These are phyloP conservation scores for Drosophila melanosoma DNA, from an alignment of 2,888 invertebrate species.

Conservation along the genomic window DNA sequence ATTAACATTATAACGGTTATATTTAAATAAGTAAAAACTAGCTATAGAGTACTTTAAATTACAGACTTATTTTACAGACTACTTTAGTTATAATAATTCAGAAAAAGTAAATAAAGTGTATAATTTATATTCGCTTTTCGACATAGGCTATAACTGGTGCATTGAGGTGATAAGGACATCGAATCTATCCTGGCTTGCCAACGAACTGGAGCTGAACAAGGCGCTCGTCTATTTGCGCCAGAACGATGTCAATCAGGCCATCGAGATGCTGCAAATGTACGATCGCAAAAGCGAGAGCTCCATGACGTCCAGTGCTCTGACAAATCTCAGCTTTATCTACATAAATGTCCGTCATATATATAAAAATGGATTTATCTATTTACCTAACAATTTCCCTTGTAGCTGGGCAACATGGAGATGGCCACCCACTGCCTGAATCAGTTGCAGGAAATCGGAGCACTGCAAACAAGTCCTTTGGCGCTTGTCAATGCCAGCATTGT, in stretches of 20 bases:
- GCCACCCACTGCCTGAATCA: slow-evolving; percentile 91
- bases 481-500: slow-evolving; percentile 94
- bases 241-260: slow-evolving; percentile 91
- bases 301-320: slow-evolving; percentile 93
- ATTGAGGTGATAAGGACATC: slow-evolving; percentile 97
- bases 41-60: not conserved
- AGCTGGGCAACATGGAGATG: slow-evolving; percentile 92
- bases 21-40: not conserved
- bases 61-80: not conserved
- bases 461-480: slow-evolving; percentile 91
- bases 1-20: not conserved
- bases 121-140: not conserved
- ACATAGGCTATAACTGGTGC: slow-evolving; percentile 91
- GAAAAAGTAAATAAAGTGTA: not conserved
- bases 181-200: slow-evolving; percentile 92
- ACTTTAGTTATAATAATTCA: not conserved
- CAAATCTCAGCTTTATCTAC: slow-evolving; percentile 93
- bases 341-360: slow-evolving; percentile 75
- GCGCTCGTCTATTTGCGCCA: slow-evolving; percentile 93
- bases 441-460: slow-evolving; percentile 88
- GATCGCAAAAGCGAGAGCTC: slow-evolving; percentile 92
- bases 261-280: slow-evolving; percentile 93
- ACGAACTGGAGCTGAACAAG: slow-evolving; percentile 96
- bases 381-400: slow-evolving; percentile 36
- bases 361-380: not conserved